Base-by-base conservation (phyloP, 2,888 invertebrate species). In the Lepidocyrtoides sp. region DNA sequence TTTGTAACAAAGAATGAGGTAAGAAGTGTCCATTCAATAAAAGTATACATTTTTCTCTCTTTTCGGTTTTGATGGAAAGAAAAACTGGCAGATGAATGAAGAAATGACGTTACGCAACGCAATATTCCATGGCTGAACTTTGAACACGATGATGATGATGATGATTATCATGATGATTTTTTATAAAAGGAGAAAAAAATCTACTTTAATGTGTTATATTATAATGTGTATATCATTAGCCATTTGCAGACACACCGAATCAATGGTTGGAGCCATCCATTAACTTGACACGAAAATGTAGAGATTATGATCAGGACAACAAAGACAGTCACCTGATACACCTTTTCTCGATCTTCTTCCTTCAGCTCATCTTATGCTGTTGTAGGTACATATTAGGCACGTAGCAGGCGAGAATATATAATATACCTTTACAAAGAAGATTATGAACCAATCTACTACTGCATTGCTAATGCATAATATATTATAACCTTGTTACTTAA, bases 271-370 rank as follows among this genome's bases (percentile, higher is more conserved):
- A 91, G 91, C 88, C 87, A 91, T 91, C 91, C 91, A 91, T 91
- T 91, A 91, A 84, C 77, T 91, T 91, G 91, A 91, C 91, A 91
- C 91, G 91, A 91, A 91, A 91, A 91, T 87, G 83, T 75, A 77
- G 75, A 83, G 91, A 91, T 91, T 88, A 83, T 83, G 83, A 91
- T 91, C 91, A 44, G 66, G 79, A 91, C 91, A 91, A 87, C 83
- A 88, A 88, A 91, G 77, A 85, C 90, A 63, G 88, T 84, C 83
- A 88, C 77, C 54, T 77, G 87, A 91, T 91, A 91, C 84, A 84
- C 83, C 91, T 83, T 57, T 60, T 32, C 48, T 81, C 66, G 7
- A 23, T 79, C 54, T 77, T 32, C 17, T 12, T 63, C n/a, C 41
- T 41, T 48, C 17, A 14, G 69, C 23, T 23, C 2, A n/a, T 10